These are phyloP conservation scores for Haemorhous mexicanus DNA, from an alignment of 2,113 vertebrate genomes.

Conservation along the genomic window DNA sequence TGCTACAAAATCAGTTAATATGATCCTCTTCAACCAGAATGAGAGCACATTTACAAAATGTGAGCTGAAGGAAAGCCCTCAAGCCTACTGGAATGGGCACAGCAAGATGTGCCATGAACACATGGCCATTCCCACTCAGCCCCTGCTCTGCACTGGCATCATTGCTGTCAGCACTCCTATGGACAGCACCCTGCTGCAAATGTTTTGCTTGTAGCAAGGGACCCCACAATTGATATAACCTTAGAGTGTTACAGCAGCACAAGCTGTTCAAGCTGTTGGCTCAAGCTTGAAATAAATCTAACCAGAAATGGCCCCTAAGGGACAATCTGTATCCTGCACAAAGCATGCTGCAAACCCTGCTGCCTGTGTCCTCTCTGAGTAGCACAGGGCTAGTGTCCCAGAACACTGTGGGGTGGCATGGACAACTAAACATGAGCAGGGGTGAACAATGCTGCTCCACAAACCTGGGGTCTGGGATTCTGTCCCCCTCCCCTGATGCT, in stretches of 20 bases:
- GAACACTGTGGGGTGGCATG: not conserved
- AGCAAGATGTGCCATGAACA: not conserved
- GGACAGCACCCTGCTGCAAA: not conserved
- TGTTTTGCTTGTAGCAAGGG: not conserved
- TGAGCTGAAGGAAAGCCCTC: not conserved
- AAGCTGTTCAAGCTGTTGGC: not conserved
- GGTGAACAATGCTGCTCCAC: accelerated
- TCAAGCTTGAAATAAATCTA: not conserved
- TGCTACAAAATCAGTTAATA: not conserved
- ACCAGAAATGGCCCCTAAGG: not conserved
- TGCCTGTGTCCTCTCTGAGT: accelerated
- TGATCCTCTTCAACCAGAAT: not conserved
- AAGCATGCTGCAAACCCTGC: not conserved
- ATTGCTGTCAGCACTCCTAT: accelerated
- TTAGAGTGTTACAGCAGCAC: not conserved
- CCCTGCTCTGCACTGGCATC: not conserved
- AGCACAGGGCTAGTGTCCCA: not conserved
- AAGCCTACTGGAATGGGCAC: not conserved
- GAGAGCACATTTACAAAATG: not conserved
- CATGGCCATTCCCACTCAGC: not conserved
- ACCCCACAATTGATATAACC: not conserved
- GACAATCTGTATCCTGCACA: not conserved
- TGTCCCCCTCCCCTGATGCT: not conserved
- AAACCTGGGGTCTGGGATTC: not conserved
- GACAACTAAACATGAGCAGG: not conserved